These are phyloP conservation scores for Spea multiplicata DNA, from an alignment of 2,113 vertebrate genomes.

Conservation along the genomic window DNA sequence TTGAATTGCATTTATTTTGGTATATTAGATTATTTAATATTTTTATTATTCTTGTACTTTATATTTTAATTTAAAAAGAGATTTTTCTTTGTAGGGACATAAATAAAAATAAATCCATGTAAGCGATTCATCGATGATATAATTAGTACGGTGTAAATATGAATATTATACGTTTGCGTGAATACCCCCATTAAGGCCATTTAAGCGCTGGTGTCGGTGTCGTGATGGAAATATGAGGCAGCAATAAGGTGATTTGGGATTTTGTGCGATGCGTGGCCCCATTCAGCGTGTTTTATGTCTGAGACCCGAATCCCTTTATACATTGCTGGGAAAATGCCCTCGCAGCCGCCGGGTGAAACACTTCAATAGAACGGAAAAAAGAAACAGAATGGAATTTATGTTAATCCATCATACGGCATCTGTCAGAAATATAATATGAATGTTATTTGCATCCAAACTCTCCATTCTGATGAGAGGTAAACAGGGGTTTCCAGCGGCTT, in stretches of 20 bases:
- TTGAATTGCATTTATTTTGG: too few relatives aligned
- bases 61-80: too few relatives aligned
- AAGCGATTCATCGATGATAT: too few relatives aligned
- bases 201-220: neutral
- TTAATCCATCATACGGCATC: constrained; percentile 41
- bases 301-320: constrained; percentile 26
- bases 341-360: constrained; percentile 22
- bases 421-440: constrained; percentile 38
- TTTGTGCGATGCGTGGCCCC: neutral
- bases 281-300: constrained; percentile 13
- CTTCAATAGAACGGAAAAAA: constrained; percentile 34
- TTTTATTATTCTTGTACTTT: too few relatives aligned
- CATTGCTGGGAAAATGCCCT: constrained; percentile 39
- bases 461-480: constrained; percentile 22
- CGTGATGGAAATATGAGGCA: neutral
- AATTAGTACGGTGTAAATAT: too few relatives aligned
- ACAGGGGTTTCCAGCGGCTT: neutral
- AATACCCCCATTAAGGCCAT: too few relatives aligned
- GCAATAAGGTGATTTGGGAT: constrained; percentile 22
- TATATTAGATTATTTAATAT: too few relatives aligned
- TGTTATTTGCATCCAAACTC: constrained; percentile 28
- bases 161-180: too few relatives aligned
- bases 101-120: too few relatives aligned
- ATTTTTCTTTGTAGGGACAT: too few relatives aligned
- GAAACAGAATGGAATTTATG: constrained; percentile 39